Conservation (phyloP, 1,140 invertebrate species). For the Drosophila funebris region DNA sequence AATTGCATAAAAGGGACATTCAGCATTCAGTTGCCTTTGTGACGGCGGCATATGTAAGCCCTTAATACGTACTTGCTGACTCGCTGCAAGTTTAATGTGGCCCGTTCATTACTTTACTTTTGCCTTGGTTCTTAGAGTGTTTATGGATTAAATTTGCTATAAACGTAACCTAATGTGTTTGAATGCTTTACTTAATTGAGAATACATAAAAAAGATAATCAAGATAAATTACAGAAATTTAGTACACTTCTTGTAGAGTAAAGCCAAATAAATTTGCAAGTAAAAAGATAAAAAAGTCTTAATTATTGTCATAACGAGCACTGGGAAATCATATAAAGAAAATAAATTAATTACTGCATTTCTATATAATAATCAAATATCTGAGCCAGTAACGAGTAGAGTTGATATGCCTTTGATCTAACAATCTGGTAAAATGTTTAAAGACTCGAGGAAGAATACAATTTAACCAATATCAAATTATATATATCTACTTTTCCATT, state of each 20-base stretch:
- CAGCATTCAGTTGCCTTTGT: constrained; percentile 11
- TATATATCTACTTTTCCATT: neutral
- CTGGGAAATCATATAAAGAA: too few species aligned
- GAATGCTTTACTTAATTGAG: too few species aligned
- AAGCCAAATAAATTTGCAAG: too few species aligned
- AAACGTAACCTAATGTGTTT: neutral
- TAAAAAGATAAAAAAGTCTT: too few species aligned
- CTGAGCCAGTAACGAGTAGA: too few species aligned
- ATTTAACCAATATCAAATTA: neutral
- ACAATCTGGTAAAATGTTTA: constrained; percentile 1
- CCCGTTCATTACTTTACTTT: neutral
- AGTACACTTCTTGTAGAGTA: too few species aligned
- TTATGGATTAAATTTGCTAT: neutral
- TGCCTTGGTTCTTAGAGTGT: neutral
- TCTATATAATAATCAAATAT: too few species aligned
- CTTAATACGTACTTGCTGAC: constrained; percentile 17
- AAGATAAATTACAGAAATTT: too few species aligned
- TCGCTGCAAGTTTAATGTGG: neutral
- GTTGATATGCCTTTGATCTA: too few species aligned
- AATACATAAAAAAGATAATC: too few species aligned
- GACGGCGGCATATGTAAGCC: constrained; percentile 17
- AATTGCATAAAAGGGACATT: constrained; percentile 24
- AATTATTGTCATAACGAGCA: too few species aligned
- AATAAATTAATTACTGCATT: too few species aligned
- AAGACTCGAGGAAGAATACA: neutral